Percentiles rank a stretch among this genome's conserved stretches.
These are phyloP conservation scores for Trichoplusia ni DNA, from an alignment of 1,140 invertebrate species.

Conservation along the genomic window DNA sequence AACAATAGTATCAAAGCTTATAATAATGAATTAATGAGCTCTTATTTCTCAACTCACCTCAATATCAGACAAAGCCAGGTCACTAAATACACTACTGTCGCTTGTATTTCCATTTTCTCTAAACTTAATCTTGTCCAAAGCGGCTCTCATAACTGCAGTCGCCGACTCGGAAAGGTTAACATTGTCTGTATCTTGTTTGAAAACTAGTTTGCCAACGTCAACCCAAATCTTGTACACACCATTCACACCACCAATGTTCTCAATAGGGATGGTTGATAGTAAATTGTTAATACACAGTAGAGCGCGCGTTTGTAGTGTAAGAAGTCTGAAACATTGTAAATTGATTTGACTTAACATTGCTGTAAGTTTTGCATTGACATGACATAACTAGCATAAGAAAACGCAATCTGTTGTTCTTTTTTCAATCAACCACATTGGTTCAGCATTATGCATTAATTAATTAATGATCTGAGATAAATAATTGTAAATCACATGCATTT, in stretches of 20 bases:
- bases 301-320: conserved; percentile 82
- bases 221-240: conserved; percentile 81
- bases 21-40: too few relatives aligned
- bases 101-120: conserved; percentile 56
- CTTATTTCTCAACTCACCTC: conserved; percentile 63
- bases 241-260: conserved; percentile 83
- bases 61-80: conserved; percentile 73
- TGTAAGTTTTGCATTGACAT: too few relatives aligned
- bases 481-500: too few relatives aligned
- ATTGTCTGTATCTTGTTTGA: conserved; percentile 76
- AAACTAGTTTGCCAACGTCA: conserved; percentile 83
- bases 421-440: too few relatives aligned
- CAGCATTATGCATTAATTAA: too few relatives aligned
- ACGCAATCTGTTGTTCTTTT: too few relatives aligned
- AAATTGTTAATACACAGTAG: conserved; percentile 87
- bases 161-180: conserved; percentile 84
- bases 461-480: too few relatives aligned
- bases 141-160: conserved; percentile 85
- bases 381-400: too few relatives aligned
- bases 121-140: conserved; percentile 80
- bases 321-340: conserved; percentile 62
- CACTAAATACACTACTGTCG: conserved; percentile 68
- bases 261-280: conserved; percentile 82
- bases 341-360: neutral
- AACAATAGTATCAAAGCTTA: neutral